A percentile compares a stretch with the other conserved stretches of the same genome.
These are phyloP conservation scores for Drosophila fuyamai DNA, from an alignment of 1,140 invertebrate genomes.

Conservation along the genomic window DNA sequence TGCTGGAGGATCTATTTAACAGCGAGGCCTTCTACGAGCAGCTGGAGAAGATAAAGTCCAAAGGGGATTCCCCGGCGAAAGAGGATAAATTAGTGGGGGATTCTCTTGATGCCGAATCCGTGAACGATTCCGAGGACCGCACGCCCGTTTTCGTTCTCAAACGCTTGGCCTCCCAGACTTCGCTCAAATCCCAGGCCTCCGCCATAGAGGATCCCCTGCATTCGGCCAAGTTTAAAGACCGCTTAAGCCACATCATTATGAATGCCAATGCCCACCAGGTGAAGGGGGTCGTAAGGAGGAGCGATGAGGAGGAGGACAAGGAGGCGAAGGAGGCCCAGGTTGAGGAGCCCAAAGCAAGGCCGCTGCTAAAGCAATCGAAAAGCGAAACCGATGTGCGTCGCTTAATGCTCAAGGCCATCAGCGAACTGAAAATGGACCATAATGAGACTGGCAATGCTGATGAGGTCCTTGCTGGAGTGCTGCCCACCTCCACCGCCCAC, in stretches of 20 bases:
- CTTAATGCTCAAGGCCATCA: slow-evolving; percentile 72
- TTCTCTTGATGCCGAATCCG: neutral
- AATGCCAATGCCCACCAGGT: slow-evolving; percentile 46
- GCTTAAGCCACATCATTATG: slow-evolving; percentile 70
- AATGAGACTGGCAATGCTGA: slow-evolving; percentile 54
- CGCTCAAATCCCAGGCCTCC: slow-evolving; percentile 53
- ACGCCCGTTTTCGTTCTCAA: neutral
- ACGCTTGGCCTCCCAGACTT: slow-evolving; percentile 40
- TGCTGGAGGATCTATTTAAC: slow-evolving; percentile 69
- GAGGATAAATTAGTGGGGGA: neutral
- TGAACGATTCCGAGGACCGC: neutral
- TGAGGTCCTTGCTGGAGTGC: slow-evolving; percentile 16
- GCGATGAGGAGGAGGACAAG: slow-evolving; percentile 4
- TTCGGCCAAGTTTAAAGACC: slow-evolving; percentile 77
- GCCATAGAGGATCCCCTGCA: slow-evolving; percentile 73
- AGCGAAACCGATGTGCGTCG: slow-evolving; percentile 78
- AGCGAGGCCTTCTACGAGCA: slow-evolving; percentile 61
- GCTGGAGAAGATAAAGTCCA: slow-evolving; percentile 14
- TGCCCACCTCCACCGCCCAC: no score
- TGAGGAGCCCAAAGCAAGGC: slow-evolving; percentile 29
- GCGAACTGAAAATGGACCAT: slow-evolving; percentile 64
- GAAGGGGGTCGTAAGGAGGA: slow-evolving; percentile 19
- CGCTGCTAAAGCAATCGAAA: slow-evolving; percentile 77
- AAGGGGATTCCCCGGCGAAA: neutral
- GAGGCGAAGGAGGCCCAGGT: slow-evolving; percentile 1